These are phyloP conservation scores for Pocota personata DNA, from an alignment of 2,888 invertebrate species.

Conservation along the genomic window DNA sequence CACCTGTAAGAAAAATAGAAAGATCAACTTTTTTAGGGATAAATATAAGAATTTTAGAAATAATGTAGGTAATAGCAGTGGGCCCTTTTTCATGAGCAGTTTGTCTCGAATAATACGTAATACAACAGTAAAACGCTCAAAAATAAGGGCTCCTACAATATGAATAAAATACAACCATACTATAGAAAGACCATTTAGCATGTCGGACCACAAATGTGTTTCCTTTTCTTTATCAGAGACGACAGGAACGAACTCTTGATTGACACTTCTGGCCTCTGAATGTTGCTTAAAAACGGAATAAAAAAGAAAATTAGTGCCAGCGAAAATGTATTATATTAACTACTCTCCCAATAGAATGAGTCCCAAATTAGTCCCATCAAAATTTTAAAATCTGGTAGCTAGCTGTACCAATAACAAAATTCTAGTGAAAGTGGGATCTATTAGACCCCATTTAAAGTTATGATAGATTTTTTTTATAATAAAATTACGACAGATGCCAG, in stretches of 20 bases:
- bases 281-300: not conserved
- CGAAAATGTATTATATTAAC: no score
- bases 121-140: not conserved
- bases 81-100: not conserved
- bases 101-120: not conserved
- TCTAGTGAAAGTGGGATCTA: no score
- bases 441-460: no score
- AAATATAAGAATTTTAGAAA: not conserved
- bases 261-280: not conserved
- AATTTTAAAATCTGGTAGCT: no score
- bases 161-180: not conserved
- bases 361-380: no score
- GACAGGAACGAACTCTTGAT: not conserved
- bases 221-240: not conserved
- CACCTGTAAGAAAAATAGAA: constrained; percentile 78
- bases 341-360: no score
- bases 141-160: not conserved
- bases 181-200: constrained; percentile 15
- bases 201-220: not conserved
- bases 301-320: not conserved
- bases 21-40: constrained; percentile 74
- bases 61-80: not conserved
- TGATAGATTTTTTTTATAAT: no score
- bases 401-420: no score
- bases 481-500: no score